Percentiles rank a stretch among this genome's conserved stretches.
Conservation (phyloP, 2,113 vertebrate species). For the Seriola dumerili region DNA sequence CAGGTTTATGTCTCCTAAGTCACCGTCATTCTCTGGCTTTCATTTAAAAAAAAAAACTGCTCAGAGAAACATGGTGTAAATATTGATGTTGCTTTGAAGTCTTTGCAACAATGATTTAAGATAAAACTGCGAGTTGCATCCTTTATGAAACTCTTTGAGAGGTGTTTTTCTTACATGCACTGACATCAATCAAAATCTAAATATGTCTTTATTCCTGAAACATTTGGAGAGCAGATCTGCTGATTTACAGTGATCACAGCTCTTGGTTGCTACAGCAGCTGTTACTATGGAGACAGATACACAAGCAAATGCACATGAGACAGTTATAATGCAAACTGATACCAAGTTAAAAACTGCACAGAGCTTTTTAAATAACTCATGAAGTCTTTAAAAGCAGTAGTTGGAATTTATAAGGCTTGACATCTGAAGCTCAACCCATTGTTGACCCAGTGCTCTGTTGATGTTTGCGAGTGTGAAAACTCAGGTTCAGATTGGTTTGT, state of each 20-base stretch:
- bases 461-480: not conserved
- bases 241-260: not conserved
- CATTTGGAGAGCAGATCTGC: not conserved
- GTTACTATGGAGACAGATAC: constrained; percentile 6
- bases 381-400: not conserved
- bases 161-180: not conserved
- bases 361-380: constrained; percentile 20
- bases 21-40: too few species aligned
- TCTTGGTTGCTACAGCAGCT: not conserved
- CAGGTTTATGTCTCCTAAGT: too few species aligned
- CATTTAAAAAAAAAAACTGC: too few species aligned
- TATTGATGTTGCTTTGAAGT: too few species aligned
- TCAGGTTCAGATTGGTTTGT: not conserved
- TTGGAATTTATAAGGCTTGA: not conserved
- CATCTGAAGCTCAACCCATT: not conserved
- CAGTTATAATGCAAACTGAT: not conserved
- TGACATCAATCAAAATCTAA: not conserved
- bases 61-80: too few species aligned
- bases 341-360: not conserved
- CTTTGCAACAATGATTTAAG: not conserved
- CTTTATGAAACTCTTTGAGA: not conserved
- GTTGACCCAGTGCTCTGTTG: not conserved
- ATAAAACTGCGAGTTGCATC: not conserved
- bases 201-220: not conserved
- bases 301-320: not conserved